Evolutionary conservation across 1,140 invertebrate species (phyloP).

Genomic region (Chymomyza costata): DNA sequence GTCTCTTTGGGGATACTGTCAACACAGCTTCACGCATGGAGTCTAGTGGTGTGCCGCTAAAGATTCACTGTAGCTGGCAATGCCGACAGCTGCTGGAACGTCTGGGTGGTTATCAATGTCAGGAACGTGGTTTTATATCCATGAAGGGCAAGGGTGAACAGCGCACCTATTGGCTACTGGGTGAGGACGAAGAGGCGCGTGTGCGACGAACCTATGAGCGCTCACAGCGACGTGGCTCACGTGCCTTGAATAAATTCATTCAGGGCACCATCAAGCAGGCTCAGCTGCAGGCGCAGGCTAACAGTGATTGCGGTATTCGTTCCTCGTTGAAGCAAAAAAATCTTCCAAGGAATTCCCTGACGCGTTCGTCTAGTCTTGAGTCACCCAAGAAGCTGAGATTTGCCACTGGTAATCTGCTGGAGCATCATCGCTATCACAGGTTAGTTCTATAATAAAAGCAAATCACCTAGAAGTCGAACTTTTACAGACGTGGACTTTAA

Average conservation of each 20-base stretch:
- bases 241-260: slow-evolving; percentile 64
- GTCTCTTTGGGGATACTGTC: slow-evolving; percentile 94
- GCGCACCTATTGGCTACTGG: slow-evolving; percentile 90
- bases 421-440: slow-evolving; percentile 79
- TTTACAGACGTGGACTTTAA: too few relatives aligned
- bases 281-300: slow-evolving; percentile 36
- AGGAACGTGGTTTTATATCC: slow-evolving; percentile 85
- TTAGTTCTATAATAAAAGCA: slow-evolving; percentile 34
- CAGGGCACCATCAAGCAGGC: slow-evolving; percentile 63
- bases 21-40: slow-evolving; percentile 97
- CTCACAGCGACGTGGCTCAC: slow-evolving; percentile 74
- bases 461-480: too few relatives aligned
- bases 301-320: slow-evolving; percentile 76
- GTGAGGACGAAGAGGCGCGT: slow-evolving; percentile 81
- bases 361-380: slow-evolving; percentile 84
- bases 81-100: slow-evolving; percentile 84
- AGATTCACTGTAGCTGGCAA: slow-evolving; percentile 89
- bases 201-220: slow-evolving; percentile 77
- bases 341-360: slow-evolving; percentile 58
- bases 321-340: slow-evolving; percentile 80
- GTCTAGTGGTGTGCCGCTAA: slow-evolving; percentile 90
- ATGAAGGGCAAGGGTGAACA: slow-evolving; percentile 93
- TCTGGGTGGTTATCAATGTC: slow-evolving; percentile 84
- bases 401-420: slow-evolving; percentile 82
- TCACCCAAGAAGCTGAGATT: slow-evolving; percentile 87